Evolutionary conservation across 2,888 invertebrate genomes (phyloP), one percentile per base, ranked within the genome.

Genomic region (Neoitamus cyanurus): DNA sequence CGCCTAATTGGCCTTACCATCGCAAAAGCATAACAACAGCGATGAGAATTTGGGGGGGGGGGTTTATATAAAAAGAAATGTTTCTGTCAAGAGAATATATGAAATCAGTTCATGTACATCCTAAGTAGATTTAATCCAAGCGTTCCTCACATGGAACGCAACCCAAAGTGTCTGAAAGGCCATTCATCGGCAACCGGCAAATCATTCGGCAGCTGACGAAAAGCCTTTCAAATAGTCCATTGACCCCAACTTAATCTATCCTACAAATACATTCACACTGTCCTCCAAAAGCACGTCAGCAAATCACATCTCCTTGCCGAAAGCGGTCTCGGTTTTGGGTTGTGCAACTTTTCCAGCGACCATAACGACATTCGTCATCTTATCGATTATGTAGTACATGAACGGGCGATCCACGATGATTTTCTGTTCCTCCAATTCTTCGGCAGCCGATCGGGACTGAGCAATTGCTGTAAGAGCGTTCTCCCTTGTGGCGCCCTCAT

Each of bases 361-460:
- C 1, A 94, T 92, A 0, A 94, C 92, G 28, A 94, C 91, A 85
- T 93, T 92, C 86, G 93, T 93, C 75, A 93, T 89, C 36, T 92
- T 92, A 86, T 94, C 94, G 69, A 93, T 88, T 28, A 94, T 93
- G 88, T 93, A 94, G 90, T 94, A 94, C 84, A 94, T 90, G 90
- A 94, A 94, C 0, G 94, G 94, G 83, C 93, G 93, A 86, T 94
- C 93, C 0, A 94, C 92, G 82, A 90, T 91, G 88, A 94, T 92
- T 15, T 89, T 89, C 28, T 87, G 86, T 42, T 86, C 87, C 80
- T 83, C 72, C n/a, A 30, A 1, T 15, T 36, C 68, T 15, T 15
- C 25, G 1, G 2, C 9, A 9, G 73, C 31, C 2, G 83, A 48
- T 20, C 75, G 36, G 36, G 68, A 77, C 36, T 75, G 15, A 42